Percentiles rank a stretch among this genome's conserved stretches.
Evolutionary conservation across 2,888 invertebrate species (phyloP).

Genomic region (Harpagoxenus sublaevis): DNA sequence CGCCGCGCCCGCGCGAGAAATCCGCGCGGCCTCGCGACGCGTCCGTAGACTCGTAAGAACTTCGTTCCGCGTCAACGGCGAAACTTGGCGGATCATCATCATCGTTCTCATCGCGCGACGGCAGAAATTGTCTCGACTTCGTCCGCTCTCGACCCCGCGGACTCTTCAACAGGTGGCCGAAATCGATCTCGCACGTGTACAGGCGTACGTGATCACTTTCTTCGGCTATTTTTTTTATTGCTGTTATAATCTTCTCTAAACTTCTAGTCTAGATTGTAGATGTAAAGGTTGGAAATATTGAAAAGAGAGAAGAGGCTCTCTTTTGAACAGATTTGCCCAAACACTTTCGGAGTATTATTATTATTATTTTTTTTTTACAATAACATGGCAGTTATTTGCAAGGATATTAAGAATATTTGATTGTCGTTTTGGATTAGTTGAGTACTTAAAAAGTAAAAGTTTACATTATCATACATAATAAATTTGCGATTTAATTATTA

Average conservation of each 20-base stretch:
- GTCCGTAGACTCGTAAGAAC: neutral
- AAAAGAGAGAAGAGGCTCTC: neutral
- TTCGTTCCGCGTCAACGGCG: neutral
- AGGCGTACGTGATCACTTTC: conserved; percentile 25
- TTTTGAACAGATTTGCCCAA: neutral
- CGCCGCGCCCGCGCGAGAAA: neutral
- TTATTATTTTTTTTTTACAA: neutral
- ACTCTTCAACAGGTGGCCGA: conserved; percentile 74
- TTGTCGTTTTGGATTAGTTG: neutral
- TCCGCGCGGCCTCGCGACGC: neutral
- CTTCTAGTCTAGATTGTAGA: neutral
- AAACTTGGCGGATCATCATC: neutral
- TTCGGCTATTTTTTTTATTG: neutral
- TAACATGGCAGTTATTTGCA: neutral
- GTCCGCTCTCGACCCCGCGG: neutral
- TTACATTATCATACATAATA: neutral
- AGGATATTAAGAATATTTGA: neutral
- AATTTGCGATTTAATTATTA: neutral
- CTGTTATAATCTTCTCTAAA: neutral
- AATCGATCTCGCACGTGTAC: conserved; percentile 49
- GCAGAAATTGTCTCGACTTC: neutral
- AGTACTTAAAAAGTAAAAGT: neutral
- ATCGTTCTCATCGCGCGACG: neutral
- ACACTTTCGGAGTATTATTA: neutral
- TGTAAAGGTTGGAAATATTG: neutral